These are phyloP conservation scores for Plebejus anna DNA, from an alignment of 2,888 invertebrate species.

Conservation along the genomic window DNA sequence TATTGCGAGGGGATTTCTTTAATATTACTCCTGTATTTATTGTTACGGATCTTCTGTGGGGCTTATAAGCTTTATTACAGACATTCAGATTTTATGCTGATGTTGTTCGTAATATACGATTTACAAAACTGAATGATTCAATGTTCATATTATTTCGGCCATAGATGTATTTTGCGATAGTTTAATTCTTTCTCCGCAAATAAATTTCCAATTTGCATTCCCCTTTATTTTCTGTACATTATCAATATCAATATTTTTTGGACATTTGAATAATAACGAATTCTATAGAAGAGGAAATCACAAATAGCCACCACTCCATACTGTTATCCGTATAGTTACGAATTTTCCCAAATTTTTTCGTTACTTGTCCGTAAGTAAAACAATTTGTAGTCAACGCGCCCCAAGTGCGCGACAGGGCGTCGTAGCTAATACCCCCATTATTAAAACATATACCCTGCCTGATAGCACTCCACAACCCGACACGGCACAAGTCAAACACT, in stretches of 20 bases:
- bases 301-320: neutral
- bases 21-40: constrained; percentile 9
- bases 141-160: neutral
- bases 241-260: neutral
- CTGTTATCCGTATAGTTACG: no score
- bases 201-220: constrained; percentile 1
- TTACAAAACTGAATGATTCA: neutral
- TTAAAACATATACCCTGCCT: constrained; percentile 56
- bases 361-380: constrained; percentile 32
- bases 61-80: neutral
- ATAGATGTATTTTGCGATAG: neutral
- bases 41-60: neutral
- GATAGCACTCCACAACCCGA: constrained; percentile 34
- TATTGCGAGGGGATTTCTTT: neutral
- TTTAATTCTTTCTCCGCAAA: neutral
- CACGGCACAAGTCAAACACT: constrained; percentile 32
- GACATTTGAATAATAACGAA: neutral
- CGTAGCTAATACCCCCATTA: constrained; percentile 56
- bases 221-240: neutral
- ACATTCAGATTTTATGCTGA: neutral
- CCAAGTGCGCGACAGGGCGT: constrained; percentile 42
- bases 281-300: neutral
- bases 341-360: neutral
- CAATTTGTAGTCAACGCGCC: constrained; percentile 38
- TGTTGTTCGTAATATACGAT: no score